Conservation (phyloP, 1,140 invertebrate species). For the Pogonognathellus flavescens region DNA sequence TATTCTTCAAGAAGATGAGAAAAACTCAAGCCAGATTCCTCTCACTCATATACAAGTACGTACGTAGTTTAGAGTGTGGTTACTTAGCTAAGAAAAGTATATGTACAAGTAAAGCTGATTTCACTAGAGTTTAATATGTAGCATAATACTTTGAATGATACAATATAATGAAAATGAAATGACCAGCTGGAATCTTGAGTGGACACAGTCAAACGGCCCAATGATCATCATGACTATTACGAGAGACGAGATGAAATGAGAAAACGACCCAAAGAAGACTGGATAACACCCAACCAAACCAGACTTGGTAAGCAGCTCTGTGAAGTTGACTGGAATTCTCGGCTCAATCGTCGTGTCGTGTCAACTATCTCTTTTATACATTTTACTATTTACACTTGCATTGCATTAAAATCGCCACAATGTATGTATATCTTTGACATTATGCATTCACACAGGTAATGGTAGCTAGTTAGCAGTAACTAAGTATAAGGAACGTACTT, state of each 20-base stretch:
- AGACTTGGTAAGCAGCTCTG: not conserved
- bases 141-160: conserved; percentile 45
- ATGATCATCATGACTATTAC: conserved; percentile 30
- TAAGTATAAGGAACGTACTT: no score
- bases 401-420: conserved; percentile 26
- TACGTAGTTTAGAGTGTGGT: no score
- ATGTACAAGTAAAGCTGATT: conserved; percentile 31
- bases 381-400: conserved; percentile 46
- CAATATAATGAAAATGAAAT: conserved; percentile 46
- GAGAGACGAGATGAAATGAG: conserved; percentile 22
- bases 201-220: conserved; percentile 40
- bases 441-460: not conserved
- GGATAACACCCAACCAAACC: not conserved
- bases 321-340: conserved; percentile 36
- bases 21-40: conserved; percentile 20
- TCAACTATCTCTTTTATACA: conserved; percentile 50
- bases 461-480: no score
- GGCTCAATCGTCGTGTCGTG: not conserved
- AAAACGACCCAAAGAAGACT: conserved; percentile 35
- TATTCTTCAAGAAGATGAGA: not conserved
- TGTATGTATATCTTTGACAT: no score
- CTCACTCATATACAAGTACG: conserved; percentile 20
- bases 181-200: conserved; percentile 31
- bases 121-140: conserved; percentile 22
- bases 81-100: conserved; percentile 28